Base-by-base conservation (phyloP, 1,140 invertebrate species). In the Drusus annulatus region DNA sequence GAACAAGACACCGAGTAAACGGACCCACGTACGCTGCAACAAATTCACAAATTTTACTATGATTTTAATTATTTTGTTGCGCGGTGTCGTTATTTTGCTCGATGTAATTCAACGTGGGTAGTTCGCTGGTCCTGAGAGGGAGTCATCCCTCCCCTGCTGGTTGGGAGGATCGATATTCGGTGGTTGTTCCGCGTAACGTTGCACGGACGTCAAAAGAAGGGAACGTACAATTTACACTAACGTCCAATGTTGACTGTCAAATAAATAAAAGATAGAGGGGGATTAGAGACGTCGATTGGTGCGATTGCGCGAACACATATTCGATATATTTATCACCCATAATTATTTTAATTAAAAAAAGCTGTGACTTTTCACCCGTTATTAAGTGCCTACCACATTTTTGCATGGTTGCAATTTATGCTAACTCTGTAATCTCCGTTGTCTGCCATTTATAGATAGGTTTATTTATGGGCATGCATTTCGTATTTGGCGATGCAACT, bases 131-230 rank as follows among this genome's bases (percentile, higher is more conserved):
- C 54, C 69, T 19, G 36, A 71, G 75, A 69, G 75, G 80, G 80
- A 78, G 80, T 73, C 60, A 79, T 76, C 73, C 76, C 77, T 79
- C 71, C 71, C 73, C 51, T 71, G 52, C 52, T 75, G 80, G 17
- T 79, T 65, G 80, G 63, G 80, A 78, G 80, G 80, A 80, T 82
- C 81, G 81, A 82, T 82, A 82, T 80, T 82, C 50, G 63, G 62
- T 74, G 78, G 76, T 62, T 52, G 78, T 78, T 60, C 78, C 76
- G 21, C 21, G 51, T 68, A 56, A 80, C 81, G 21, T 82, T 80
- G 81, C 16, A 80, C 62, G 63, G 45, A 16, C 81, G 78, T 75
- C 54, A 21, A 56, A 4, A 4, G 51, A 10, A 16, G 7, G 63
- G 15, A 65, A 65, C 31, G 58, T 36, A 36, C 5, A 36, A 4